These are phyloP conservation scores for Premnoplex brunnescens DNA, from an alignment of 2,797 vertebrate genomes.

Conservation along the genomic window DNA sequence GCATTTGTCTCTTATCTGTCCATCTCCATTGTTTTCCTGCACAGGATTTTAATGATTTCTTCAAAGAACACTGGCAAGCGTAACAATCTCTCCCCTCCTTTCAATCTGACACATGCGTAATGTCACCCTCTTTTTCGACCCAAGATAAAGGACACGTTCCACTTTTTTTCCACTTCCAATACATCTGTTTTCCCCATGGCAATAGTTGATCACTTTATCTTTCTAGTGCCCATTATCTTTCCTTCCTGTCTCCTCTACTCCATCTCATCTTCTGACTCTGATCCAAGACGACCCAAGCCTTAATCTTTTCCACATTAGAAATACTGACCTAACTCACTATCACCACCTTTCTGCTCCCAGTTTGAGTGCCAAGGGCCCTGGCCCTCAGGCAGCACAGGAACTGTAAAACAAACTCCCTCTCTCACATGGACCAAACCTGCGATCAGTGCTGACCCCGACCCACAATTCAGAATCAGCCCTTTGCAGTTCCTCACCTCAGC, in stretches of 20 bases:
- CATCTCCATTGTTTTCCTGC: not conserved
- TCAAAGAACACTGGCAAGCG: not conserved
- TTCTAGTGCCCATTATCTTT: not conserved
- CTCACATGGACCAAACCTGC: not conserved
- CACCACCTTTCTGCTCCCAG: not conserved
- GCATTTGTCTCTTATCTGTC: not conserved
- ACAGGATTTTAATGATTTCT: slow-evolving; percentile 10
- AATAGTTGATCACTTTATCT: not conserved
- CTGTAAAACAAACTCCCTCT: not conserved
- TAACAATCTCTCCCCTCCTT: not conserved
- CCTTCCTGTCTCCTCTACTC: not conserved
- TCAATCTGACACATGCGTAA: not conserved
- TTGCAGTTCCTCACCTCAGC: not conserved
- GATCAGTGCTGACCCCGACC: not conserved
- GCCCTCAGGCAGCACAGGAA: rapidly evolving
- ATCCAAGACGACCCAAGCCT: not conserved
- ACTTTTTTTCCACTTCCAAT: not conserved
- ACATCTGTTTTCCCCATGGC: not conserved
- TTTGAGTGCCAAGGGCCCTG: not conserved
- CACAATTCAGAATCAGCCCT: not conserved
- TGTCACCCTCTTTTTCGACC: not conserved
- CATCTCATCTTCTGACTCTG: not conserved
- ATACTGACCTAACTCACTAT: not conserved
- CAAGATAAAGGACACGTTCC: not conserved
- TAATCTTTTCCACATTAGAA: not conserved